Conservation (phyloP, 2,888 invertebrate genomes). For the Brachyopa scutellaris region DNA sequence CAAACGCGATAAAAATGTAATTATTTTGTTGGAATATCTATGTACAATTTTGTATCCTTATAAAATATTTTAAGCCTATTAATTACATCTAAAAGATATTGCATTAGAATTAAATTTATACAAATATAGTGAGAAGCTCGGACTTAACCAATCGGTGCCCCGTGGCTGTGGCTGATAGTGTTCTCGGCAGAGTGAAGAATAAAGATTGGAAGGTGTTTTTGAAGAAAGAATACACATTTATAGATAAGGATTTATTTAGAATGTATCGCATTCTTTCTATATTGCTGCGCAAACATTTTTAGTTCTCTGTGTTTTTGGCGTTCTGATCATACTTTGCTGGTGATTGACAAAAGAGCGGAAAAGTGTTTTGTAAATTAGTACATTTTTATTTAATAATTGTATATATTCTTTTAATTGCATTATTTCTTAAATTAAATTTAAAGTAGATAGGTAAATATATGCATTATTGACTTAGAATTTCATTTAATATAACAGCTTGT, state of each 20-base stretch:
- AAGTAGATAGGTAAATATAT: too few species aligned
- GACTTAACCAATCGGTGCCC: constrained; percentile 12
- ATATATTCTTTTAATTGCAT: not conserved
- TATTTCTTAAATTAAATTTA: not conserved
- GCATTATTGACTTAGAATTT: too few species aligned
- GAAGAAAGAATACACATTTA: not conserved
- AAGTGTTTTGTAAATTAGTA: not conserved
- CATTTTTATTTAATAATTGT: not conserved
- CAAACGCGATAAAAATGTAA: constrained; percentile 34
- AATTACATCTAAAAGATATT: not conserved
- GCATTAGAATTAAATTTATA: not conserved
- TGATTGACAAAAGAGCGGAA: not conserved
- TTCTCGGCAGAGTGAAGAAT: not conserved
- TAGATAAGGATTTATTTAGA: constrained; percentile 19
- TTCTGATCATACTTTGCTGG: not conserved
- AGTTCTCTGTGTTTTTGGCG: not conserved
- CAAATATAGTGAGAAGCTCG: not conserved
- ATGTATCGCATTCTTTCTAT: not conserved
- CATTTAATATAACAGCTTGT: too few species aligned
- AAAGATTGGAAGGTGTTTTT: not conserved
- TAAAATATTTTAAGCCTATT: not conserved
- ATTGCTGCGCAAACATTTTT: not conserved
- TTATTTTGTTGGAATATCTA: not conserved
- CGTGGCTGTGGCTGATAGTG: not conserved
- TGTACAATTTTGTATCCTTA: constrained; percentile 10